Conservation (phyloP, 2,888 invertebrate species). For the Idaea biselata region DNA sequence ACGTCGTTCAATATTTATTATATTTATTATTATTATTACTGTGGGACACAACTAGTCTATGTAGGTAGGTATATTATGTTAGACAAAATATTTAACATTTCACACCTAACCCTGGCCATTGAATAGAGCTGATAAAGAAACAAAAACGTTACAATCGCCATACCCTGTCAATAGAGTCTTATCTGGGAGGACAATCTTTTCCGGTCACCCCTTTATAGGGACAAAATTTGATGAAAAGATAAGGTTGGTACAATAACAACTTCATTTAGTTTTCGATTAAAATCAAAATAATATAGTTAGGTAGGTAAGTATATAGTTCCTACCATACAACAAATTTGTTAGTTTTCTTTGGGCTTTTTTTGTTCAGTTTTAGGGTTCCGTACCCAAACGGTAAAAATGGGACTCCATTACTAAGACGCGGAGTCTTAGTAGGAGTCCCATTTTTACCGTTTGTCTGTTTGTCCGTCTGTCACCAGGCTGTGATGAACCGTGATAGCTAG, state of each 20-base stretch:
- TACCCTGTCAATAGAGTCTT: neutral
- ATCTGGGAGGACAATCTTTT: neutral
- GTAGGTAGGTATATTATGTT: neutral
- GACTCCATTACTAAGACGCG: too few species aligned
- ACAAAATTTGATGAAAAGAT: constrained; percentile 1
- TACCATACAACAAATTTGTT: neutral
- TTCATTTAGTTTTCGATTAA: neutral
- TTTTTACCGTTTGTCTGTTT: too few species aligned
- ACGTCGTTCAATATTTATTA: too few species aligned
- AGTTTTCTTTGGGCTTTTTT: neutral
- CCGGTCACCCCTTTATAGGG: neutral
- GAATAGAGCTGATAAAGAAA: neutral
- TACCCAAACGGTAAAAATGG: too few species aligned
- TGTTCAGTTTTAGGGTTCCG: too few species aligned
- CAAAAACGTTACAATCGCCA: neutral
- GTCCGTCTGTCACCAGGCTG: too few species aligned
- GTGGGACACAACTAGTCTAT: too few species aligned
- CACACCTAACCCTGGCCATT: neutral
- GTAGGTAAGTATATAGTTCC: too few species aligned
- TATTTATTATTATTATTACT: too few species aligned
- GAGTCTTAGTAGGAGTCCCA: too few species aligned
- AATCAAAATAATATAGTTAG: neutral
- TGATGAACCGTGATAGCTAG: too few species aligned
- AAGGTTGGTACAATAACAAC: neutral
- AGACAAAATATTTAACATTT: neutral